Conservation (phyloP, 1,140 invertebrate species). For the Platyscapa corneri region DNA sequence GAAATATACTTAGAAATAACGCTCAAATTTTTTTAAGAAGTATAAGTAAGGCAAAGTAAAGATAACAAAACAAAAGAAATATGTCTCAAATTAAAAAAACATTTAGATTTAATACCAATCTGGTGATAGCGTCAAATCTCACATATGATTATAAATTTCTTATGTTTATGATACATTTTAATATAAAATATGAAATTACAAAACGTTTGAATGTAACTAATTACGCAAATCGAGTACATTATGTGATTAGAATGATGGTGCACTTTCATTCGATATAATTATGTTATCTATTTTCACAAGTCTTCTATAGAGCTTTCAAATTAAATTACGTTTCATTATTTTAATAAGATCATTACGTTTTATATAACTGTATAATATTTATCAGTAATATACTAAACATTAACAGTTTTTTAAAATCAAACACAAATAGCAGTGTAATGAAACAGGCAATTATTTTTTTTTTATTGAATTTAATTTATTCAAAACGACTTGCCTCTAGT, state of each 20-base stretch:
- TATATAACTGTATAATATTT: constrained; percentile 6
- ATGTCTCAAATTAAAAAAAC: no score
- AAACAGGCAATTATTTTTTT: no score
- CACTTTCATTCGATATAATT: neutral
- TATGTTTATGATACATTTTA: constrained; percentile 11
- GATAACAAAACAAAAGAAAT: no score
- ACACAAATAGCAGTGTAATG: no score
- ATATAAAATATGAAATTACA: constrained; percentile 31
- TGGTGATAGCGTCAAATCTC: neutral
- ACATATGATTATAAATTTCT: neutral
- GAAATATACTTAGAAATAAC: no score
- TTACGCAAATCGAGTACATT: neutral
- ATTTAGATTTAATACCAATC: no score
- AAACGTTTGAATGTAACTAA: neutral
- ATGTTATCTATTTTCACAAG: neutral
- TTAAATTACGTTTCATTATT: constrained; percentile 28
- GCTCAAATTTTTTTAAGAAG: no score
- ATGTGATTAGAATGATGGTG: constrained; percentile 11
- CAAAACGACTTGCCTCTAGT: no score
- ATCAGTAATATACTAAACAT: neutral
- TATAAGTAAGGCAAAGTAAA: no score
- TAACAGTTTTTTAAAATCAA: neutral
- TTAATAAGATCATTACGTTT: neutral
- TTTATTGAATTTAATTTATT: no score
- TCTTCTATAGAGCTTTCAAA: neutral